A percentile compares a stretch with the other conserved stretches of the same genome.
Conservation (phyloP, 2,888 invertebrate species). For the Oscheius sp. region DNA sequence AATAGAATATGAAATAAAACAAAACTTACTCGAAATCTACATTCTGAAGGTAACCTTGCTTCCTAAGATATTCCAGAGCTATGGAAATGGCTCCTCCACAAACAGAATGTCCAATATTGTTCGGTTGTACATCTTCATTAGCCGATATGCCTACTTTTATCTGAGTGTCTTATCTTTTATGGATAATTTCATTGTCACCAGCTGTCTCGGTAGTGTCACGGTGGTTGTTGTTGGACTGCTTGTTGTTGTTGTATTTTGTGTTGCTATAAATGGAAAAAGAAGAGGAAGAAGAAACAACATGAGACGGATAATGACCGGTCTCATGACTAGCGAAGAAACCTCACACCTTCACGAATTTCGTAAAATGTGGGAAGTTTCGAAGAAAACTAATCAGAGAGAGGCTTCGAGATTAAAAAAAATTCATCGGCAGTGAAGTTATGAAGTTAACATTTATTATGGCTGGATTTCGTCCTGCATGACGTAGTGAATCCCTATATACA, state of each 20-base stretch:
- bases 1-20: background rate
- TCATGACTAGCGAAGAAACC: too few relatives aligned
- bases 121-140: background rate
- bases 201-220: background rate
- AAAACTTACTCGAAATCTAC: conserved; percentile 38
- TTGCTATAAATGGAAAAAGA: background rate
- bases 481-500: too few relatives aligned
- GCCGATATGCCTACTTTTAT: conserved; percentile 25
- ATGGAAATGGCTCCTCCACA: conserved; percentile 42
- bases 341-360: too few relatives aligned
- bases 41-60: conserved; percentile 30
- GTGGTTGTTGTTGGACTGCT: background rate
- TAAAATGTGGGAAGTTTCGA: too few relatives aligned
- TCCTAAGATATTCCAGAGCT: conserved; percentile 34
- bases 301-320: too few relatives aligned
- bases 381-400: too few relatives aligned
- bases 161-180: background rate
- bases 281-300: conserved; percentile 9
- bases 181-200: background rate
- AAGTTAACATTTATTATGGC: too few relatives aligned
- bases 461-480: too few relatives aligned
- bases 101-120: conserved; percentile 33
- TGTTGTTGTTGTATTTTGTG: background rate
- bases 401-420: too few relatives aligned
- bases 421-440: too few relatives aligned